These are phyloP conservation scores for Tipula helvola DNA, from an alignment of 2,888 invertebrate genomes.

Conservation along the genomic window DNA sequence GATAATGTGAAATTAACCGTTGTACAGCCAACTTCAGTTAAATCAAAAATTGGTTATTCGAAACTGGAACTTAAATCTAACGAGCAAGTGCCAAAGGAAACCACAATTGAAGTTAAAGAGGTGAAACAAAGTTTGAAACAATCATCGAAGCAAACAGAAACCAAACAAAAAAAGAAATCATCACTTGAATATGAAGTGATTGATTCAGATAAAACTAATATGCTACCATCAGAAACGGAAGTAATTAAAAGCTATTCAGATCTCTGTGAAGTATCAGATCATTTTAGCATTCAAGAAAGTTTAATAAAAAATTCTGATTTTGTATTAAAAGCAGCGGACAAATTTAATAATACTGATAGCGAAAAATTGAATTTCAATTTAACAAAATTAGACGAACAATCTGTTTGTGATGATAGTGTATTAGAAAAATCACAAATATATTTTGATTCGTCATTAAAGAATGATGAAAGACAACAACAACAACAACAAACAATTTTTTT, in stretches of 20 bases:
- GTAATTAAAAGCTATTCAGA: background rate
- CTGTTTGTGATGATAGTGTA: background rate
- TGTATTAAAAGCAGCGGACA: background rate
- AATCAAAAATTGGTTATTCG: background rate
- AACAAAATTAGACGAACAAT: background rate
- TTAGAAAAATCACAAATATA: background rate
- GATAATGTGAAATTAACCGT: background rate
- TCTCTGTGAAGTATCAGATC: background rate
- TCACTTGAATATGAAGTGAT: background rate
- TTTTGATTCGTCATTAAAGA: background rate
- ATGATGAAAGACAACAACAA: background rate
- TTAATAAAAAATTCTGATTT: slow-evolving; percentile 10
- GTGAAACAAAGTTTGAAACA: background rate
- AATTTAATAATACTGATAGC: too few relatives aligned
- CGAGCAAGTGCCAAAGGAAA: background rate
- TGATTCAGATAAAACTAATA: background rate
- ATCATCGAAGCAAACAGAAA: background rate
- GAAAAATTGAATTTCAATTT: slow-evolving; percentile 7
- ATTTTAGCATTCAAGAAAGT: slow-evolving; percentile 13
- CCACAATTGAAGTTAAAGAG: background rate
- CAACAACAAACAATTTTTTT: background rate
- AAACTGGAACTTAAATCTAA: background rate
- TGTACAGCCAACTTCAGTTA: background rate
- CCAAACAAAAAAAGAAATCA: background rate
- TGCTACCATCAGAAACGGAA: background rate